phyloP scores from a whole-genome alignment of 2,797 vertebrate genomes.

The Calcarius lapponicus region DNA sequence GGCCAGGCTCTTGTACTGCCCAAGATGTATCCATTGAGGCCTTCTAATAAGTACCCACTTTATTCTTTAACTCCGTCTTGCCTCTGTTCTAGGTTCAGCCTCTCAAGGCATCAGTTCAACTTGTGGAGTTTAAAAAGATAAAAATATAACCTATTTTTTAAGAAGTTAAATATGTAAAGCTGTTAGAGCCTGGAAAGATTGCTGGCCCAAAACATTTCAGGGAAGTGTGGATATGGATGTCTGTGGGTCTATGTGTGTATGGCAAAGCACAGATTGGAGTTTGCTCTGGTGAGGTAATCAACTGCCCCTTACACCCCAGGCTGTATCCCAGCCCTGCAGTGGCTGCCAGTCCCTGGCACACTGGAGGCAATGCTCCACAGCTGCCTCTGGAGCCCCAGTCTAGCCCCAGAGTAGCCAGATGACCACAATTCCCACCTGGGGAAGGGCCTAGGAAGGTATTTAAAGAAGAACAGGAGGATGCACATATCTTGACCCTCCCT shows the following conservation, averaged over 20 bases:
- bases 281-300: background rate
- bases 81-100: background rate
- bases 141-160: background rate
- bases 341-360: background rate
- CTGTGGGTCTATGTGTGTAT: background rate
- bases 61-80: background rate
- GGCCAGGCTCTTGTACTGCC: background rate
- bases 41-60: background rate
- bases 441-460: background rate
- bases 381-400: background rate
- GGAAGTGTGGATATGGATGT: background rate
- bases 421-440: background rate
- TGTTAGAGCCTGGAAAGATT: background rate
- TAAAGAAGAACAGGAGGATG: background rate
- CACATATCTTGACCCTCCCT: fast-evolving
- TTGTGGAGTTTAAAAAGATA: background rate
- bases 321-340: background rate
- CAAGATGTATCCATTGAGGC: background rate
- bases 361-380: background rate
- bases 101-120: background rate
- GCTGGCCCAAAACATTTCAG: background rate
- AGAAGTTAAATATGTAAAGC: background rate
- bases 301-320: background rate
- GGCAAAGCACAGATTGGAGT: background rate
- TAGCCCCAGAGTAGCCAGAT: no score